Evolutionary conservation across 2,888 invertebrate species (phyloP).

Genomic region (Trichopria drosophilae): DNA sequence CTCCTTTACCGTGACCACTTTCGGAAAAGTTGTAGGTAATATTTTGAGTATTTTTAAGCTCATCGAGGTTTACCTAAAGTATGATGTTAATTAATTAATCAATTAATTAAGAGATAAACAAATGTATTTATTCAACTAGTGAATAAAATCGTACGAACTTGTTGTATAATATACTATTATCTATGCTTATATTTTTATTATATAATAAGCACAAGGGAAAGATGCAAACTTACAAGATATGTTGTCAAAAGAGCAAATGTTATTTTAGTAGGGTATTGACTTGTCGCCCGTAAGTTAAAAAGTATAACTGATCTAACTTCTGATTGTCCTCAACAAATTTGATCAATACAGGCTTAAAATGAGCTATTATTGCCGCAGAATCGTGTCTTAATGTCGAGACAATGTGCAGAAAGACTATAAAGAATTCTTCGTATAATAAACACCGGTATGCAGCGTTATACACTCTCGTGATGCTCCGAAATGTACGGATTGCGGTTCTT

Average conservation of each 20-base stretch:
- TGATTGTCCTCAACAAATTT: not conserved
- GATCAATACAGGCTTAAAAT: slow-evolving; percentile 12
- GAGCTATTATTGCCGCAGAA: slow-evolving; percentile 16
- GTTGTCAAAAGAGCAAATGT: slow-evolving; percentile 12
- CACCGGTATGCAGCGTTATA: too few relatives aligned
- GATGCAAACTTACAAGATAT: slow-evolving; percentile 7
- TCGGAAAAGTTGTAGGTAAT: slow-evolving; percentile 20
- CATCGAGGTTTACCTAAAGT: not conserved
- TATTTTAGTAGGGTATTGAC: slow-evolving; percentile 13
- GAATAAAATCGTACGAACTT: too few relatives aligned
- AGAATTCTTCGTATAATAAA: too few relatives aligned
- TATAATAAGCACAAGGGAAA: too few relatives aligned
- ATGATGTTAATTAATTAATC: too few relatives aligned
- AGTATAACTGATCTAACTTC: slow-evolving; percentile 13
- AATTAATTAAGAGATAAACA: too few relatives aligned
- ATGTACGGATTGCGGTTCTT: slow-evolving; percentile 18
- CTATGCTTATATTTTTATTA: too few relatives aligned
- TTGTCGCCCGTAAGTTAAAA: slow-evolving; percentile 12
- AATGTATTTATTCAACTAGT: too few relatives aligned
- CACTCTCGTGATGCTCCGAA: slow-evolving; percentile 18
- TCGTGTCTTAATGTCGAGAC: slow-evolving; percentile 12
- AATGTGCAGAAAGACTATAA: slow-evolving; percentile 11
- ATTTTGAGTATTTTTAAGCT: slow-evolving; percentile 3
- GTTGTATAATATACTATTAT: too few relatives aligned
- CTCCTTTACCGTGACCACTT: slow-evolving; percentile 15